Percentiles rank a stretch among this genome's conserved stretches.
Conservation (phyloP, 2,888 invertebrate species). For the Augiades crinisus region DNA sequence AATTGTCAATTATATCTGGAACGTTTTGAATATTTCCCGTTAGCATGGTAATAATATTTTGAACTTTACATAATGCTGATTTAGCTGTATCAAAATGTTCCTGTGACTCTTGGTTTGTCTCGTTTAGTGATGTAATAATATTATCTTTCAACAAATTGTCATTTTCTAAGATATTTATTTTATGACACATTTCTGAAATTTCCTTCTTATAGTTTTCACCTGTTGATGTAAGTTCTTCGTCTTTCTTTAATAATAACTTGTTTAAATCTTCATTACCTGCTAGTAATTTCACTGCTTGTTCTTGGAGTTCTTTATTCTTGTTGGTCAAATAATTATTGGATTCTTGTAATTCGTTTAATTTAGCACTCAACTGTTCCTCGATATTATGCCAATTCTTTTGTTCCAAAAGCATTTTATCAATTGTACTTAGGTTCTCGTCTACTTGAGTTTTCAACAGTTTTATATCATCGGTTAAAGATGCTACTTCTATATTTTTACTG, state of each 20-base stretch:
- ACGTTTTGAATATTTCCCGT: constrained; percentile 46
- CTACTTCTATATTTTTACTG: constrained; percentile 44
- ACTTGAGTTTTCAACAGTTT: constrained; percentile 40
- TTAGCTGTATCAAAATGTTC: constrained; percentile 45
- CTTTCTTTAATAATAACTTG: constrained; percentile 35
- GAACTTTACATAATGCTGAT: constrained; percentile 40
- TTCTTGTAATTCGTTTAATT: constrained; percentile 38
- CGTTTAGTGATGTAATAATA: constrained; percentile 40
- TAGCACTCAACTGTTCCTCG: constrained; percentile 39
- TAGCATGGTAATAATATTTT: constrained; percentile 43
- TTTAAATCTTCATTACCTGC: constrained; percentile 9
- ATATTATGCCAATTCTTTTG: constrained; percentile 36
- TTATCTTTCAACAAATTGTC: constrained; percentile 42
- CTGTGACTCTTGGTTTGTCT: constrained; percentile 38
- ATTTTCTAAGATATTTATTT: constrained; percentile 40
- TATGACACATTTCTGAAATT: constrained; percentile 37
- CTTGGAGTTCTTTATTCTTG: constrained; percentile 28
- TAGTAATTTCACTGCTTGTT: constrained; percentile 24
- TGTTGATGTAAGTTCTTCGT: constrained; percentile 38
- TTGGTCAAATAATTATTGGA: constrained; percentile 38
- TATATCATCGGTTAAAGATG: constrained; percentile 39
- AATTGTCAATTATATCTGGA: constrained; percentile 45
- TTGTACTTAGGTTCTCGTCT: constrained; percentile 40
- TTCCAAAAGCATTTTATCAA: constrained; percentile 44
- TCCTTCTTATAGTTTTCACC: constrained; percentile 35